Conservation (phyloP, 1,140 invertebrate species). For the Drosophila erecta region DNA sequence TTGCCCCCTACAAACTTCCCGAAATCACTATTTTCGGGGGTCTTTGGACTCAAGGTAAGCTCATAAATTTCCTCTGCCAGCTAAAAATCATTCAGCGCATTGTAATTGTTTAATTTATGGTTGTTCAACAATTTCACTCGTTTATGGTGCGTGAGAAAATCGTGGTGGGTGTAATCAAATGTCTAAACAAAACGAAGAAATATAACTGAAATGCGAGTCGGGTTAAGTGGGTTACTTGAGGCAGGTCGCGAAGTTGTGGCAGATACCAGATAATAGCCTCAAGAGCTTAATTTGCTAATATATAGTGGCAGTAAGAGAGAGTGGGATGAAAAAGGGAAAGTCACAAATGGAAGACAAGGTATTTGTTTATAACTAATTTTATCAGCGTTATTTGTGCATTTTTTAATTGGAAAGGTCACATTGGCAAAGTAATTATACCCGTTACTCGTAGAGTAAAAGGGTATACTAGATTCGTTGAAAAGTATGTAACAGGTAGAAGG, state of each 20-base stretch:
- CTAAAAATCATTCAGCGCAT: conserved; percentile 29
- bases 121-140: conserved; percentile 46
- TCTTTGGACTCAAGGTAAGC: conserved; percentile 18
- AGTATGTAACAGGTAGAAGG: too few relatives aligned
- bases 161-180: conserved; percentile 14
- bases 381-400: too few relatives aligned
- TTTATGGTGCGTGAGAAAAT: conserved; percentile 38
- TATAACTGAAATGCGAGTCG: conserved; percentile 8
- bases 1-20: not conserved
- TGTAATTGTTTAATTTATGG: conserved; percentile 54
- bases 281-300: conserved; percentile 8
- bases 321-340: conserved; percentile 22
- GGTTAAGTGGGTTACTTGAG: conserved; percentile 25
- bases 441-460: too few relatives aligned
- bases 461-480: too few relatives aligned
- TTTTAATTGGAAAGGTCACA: too few relatives aligned
- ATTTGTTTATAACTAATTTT: too few relatives aligned
- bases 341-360: conserved; percentile 1
- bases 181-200: conserved; percentile 22
- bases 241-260: conserved; percentile 35
- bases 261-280: conserved; percentile 1
- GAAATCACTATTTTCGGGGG: not conserved
- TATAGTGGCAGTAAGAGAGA: not conserved
- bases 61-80: conserved; percentile 7
- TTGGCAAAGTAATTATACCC: too few relatives aligned